Evolutionary conservation across 2,113 vertebrate species (phyloP), one percentile per base, ranked within the genome.

Genomic region (Petrocephalus zakoni): DNA sequence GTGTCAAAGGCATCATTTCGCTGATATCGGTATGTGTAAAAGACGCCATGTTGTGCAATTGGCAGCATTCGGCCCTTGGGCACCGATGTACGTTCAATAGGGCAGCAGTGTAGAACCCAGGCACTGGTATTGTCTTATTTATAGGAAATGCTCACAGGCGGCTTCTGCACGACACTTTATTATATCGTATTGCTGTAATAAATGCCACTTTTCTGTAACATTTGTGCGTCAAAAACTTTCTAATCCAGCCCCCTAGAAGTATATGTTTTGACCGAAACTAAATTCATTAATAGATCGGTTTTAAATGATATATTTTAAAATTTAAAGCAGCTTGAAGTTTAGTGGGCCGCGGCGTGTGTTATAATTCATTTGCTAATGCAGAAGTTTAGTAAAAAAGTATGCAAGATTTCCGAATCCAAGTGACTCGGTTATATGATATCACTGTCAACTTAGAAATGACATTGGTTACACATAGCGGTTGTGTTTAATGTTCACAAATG

Each of bases 21-120:
- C 78, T 88, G 34, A 61, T 88, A 61, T 83, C 91, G 90, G 21
- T 83, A 83, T 88, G 88, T 86, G 90, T 92, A 89, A 89, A 92
- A 92, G 94, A 89, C 95, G 95, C 95, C 95, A 96, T 96, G 56
- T 95, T 96, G 95, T 92, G 92, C 61, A 89, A 91, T 92, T 93
- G 90, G 91, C 85, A 87, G 88, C 92, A 93, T 94, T 91, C 91
- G 88, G 88, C 90, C 92, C 90, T 93, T 90, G 91, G 91, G 92
- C 91, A 90, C 72, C 83, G 85, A 81, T 82, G 56, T 87, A 49
- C 82, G 51, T 49, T 87, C 58, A 85, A 53, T 49, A 72, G 81
- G 52, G 88, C 68, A 90, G 84, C 47, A 87, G 56, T 83, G 53
- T 17, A 46, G 64, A 88, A 87, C 87, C 37, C 84, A 86, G 49